Evolutionary conservation across 2,888 invertebrate genomes (phyloP).

Genomic region (Dryocosmus kuriphilus): DNA sequence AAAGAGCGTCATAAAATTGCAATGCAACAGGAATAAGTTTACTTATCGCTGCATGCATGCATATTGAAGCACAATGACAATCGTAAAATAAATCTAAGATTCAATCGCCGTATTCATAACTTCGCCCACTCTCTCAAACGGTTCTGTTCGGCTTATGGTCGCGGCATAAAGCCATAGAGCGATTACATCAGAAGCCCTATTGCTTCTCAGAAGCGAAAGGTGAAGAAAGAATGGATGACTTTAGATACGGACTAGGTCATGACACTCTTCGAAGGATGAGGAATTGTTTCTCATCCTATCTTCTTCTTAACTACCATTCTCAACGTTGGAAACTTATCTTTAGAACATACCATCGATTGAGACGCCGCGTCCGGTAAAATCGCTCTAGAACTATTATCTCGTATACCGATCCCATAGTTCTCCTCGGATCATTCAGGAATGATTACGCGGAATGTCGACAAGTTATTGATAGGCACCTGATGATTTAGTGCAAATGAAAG

Average conservation of each 20-base stretch:
- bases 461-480: neutral
- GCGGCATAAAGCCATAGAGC: neutral
- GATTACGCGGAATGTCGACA: neutral
- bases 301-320: neutral
- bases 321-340: neutral
- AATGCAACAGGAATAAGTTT: neutral
- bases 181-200: neutral
- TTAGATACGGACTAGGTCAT: conserved; percentile 8
- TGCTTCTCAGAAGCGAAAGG: neutral
- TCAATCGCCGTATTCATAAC: neutral
- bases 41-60: neutral
- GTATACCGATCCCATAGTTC: neutral
- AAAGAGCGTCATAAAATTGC: too few relatives aligned
- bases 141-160: neutral
- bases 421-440: neutral
- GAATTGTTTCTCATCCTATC: conserved; percentile 12
- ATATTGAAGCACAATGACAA: neutral
- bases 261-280: neutral
- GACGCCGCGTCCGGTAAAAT: neutral
- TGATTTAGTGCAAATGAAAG: conserved; percentile 3
- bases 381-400: neutral
- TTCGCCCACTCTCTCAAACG: neutral
- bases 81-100: neutral
- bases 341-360: neutral
- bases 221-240: neutral